These are phyloP conservation scores for Cyclargus thomasi DNA, from an alignment of 1,140 invertebrate species.

Conservation along the genomic window DNA sequence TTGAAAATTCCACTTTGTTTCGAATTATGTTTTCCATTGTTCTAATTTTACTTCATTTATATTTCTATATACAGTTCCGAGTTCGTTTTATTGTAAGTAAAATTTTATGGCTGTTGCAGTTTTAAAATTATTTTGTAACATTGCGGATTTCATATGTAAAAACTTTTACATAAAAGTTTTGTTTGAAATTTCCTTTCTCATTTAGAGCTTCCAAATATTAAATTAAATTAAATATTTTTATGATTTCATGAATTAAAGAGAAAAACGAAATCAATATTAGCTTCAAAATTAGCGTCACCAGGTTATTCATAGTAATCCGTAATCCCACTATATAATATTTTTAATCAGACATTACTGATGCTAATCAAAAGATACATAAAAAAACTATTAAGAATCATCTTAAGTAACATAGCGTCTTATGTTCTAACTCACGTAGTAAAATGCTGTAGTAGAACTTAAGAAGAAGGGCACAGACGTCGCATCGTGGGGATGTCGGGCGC, in stretches of 20 bases:
- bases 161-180: too few relatives aligned
- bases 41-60: slow-evolving; percentile 22
- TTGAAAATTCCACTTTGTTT: slow-evolving; percentile 29
- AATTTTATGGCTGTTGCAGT: slow-evolving; percentile 12
- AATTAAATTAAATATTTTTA: too few relatives aligned
- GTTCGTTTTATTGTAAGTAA: slow-evolving; percentile 19
- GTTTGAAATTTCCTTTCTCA: too few relatives aligned
- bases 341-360: too few relatives aligned
- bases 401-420: background rate
- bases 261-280: too few relatives aligned
- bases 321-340: too few relatives aligned
- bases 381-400: background rate
- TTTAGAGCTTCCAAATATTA: too few relatives aligned
- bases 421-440: background rate
- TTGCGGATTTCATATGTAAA: background rate
- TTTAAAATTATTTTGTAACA: background rate
- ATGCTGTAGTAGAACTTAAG: too few relatives aligned
- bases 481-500: slow-evolving; percentile 3
- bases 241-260: too few relatives aligned
- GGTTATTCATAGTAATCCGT: too few relatives aligned
- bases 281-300: too few relatives aligned
- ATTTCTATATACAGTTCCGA: slow-evolving; percentile 3
- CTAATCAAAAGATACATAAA: too few relatives aligned
- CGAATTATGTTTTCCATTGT: slow-evolving; percentile 27
- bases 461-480: background rate